Evolutionary conservation across 1,140 invertebrate species (phyloP).

Genomic region (Caerostris darwini): DNA sequence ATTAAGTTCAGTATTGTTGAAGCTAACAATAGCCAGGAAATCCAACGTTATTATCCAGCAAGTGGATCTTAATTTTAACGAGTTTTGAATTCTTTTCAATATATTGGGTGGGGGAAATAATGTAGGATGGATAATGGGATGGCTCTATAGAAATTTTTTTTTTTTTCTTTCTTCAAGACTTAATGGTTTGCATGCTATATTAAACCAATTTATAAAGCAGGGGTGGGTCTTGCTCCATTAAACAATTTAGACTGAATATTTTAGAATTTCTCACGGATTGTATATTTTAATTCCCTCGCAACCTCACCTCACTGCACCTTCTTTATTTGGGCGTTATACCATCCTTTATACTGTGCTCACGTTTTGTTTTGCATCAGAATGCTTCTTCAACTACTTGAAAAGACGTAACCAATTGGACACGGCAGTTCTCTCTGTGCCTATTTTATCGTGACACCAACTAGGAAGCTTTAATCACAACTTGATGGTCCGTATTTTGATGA

Average conservation of each 20-base stretch:
- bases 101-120: not conserved
- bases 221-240: not conserved
- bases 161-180: not conserved
- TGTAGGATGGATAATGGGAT: not conserved
- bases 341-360: not conserved
- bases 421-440: not conserved
- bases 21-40: not conserved
- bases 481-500: not conserved
- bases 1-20: not conserved
- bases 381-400: not conserved
- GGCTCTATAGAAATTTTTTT: not conserved
- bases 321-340: not conserved
- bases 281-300: not conserved
- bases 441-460: constrained; percentile 14
- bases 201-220: not conserved
- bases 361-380: constrained; percentile 9
- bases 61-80: not conserved
- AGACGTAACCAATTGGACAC: not conserved
- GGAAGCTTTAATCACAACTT: not conserved
- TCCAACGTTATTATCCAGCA: not conserved
- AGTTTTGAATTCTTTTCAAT: not conserved
- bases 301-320: not conserved
- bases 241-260: not conserved
- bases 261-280: not conserved
- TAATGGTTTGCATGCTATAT: not conserved